phyloP scores from a whole-genome alignment of 1,140 invertebrate genomes.

The Drusus annulatus region DNA sequence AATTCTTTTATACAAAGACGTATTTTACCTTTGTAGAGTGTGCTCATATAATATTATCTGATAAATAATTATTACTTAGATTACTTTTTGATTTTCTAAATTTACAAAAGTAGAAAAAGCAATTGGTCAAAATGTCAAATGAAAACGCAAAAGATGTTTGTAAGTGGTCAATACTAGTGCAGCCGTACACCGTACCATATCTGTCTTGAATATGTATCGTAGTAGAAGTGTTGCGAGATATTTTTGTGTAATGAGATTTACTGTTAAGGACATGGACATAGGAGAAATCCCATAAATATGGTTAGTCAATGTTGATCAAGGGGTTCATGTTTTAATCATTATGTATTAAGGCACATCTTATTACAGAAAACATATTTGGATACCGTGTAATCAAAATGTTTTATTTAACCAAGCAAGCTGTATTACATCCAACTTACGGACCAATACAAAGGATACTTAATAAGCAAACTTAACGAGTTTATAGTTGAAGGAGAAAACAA shows the following conservation, averaged over 20 bases:
- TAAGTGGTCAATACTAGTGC: slow-evolving; percentile 45
- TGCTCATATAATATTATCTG: slow-evolving; percentile 47
- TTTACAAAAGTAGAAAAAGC: slow-evolving; percentile 40
- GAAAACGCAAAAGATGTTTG: slow-evolving; percentile 32
- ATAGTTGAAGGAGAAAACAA: slow-evolving; percentile 59
- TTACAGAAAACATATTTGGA: slow-evolving; percentile 48
- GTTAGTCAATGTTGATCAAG: slow-evolving; percentile 54
- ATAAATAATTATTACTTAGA: slow-evolving; percentile 9
- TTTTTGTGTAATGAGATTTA: slow-evolving; percentile 42
- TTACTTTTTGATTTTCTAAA: slow-evolving; percentile 15
- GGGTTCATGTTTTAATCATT: slow-evolving; percentile 54
- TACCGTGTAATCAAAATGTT: slow-evolving; percentile 48
- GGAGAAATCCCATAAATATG: slow-evolving; percentile 53
- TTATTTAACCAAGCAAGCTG: slow-evolving; percentile 43
- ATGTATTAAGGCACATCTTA: slow-evolving; percentile 52
- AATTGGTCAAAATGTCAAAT: slow-evolving; percentile 31
- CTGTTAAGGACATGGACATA: slow-evolving; percentile 33
- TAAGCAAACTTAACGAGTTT: slow-evolving; percentile 49
- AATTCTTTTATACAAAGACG: slow-evolving; percentile 57
- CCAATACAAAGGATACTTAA: slow-evolving; percentile 57
- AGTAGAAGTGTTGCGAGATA: slow-evolving; percentile 41
- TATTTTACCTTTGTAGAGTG: slow-evolving; percentile 45
- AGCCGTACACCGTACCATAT: slow-evolving; percentile 52
- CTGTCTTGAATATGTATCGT: slow-evolving; percentile 36
- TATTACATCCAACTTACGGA: slow-evolving; percentile 59